Conservation (phyloP, 2,888 invertebrate species). For the Hirtodrosophila alboralis region DNA sequence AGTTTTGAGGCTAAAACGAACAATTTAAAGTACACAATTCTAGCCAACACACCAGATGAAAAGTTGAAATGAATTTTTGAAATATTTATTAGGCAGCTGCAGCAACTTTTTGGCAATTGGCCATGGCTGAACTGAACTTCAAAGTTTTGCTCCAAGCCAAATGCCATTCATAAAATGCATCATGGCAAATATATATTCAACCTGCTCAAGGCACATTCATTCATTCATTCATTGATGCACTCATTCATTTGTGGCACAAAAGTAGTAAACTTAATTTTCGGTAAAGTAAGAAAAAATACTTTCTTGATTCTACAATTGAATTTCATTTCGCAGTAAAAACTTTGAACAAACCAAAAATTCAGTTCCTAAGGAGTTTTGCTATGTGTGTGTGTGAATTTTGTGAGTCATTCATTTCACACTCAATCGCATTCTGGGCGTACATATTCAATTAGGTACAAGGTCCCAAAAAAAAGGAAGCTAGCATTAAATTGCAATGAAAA, state of each 20-base stretch:
- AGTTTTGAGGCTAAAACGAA: constrained; percentile 10
- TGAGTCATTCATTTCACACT: constrained; percentile 68
- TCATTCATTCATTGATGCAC: constrained; percentile 36
- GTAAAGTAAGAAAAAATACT: constrained; percentile 12
- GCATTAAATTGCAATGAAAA: constrained; percentile 44
- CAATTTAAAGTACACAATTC: constrained; percentile 19
- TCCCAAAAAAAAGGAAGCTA: constrained; percentile 32
- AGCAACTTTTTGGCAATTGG: constrained; percentile 55
- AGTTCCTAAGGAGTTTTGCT: constrained; percentile 7
- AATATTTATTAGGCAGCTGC: constrained; percentile 64
- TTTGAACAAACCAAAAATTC: constrained; percentile 22
- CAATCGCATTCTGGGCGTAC: constrained; percentile 66
- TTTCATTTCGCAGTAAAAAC: constrained; percentile 27
- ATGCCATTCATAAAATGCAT: constrained; percentile 11
- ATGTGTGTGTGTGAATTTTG: constrained; percentile 4
- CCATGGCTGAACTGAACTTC: no score
- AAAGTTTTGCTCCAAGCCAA: constrained; percentile 51
- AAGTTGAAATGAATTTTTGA: constrained; percentile 47
- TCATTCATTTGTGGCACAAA: constrained; percentile 55
- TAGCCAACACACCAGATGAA: constrained; percentile 3
- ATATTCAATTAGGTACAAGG: constrained; percentile 72
- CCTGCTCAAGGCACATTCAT: constrained; percentile 15
- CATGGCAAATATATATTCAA: constrained; percentile 27
- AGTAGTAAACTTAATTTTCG: constrained; percentile 62
- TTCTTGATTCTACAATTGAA: constrained; percentile 33